These are phyloP conservation scores for Pachliopta kotzebuea DNA, from an alignment of 2,888 invertebrate species.

Conservation along the genomic window DNA sequence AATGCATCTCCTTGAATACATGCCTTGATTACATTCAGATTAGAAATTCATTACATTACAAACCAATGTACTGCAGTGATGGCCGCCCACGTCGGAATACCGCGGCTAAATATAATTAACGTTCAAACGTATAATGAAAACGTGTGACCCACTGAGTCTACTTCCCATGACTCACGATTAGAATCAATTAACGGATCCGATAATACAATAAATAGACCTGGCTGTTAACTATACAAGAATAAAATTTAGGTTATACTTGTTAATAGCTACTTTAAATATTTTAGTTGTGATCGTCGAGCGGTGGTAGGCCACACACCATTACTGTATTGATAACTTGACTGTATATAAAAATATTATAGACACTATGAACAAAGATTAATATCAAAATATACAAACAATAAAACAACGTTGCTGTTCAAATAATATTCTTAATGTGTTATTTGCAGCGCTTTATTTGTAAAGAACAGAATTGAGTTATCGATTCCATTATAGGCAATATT, in stretches of 20 bases:
- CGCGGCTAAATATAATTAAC: conserved; percentile 36
- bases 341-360: no score
- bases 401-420: no score
- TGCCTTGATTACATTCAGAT: conserved; percentile 8
- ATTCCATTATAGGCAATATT: no score
- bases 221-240: conserved; percentile 8
- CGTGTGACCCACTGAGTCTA: conserved; percentile 30
- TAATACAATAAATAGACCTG: conserved; percentile 13
- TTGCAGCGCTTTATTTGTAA: no score
- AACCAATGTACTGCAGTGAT: conserved; percentile 31
- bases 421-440: no score
- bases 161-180: conserved; percentile 24
- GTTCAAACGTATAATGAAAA: conserved; percentile 39
- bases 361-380: no score
- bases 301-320: no score
- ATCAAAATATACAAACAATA: no score
- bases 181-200: conserved; percentile 23
- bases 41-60: conserved; percentile 35
- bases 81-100: conserved; percentile 43
- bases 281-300: background rate
- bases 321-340: no score
- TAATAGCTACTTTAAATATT: background rate
- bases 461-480: no score
- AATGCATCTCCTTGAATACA: no score
- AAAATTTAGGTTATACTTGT: background rate